Evolutionary conservation across 2,113 vertebrate species (phyloP).

Genomic region (Sinosuthora webbiana): DNA sequence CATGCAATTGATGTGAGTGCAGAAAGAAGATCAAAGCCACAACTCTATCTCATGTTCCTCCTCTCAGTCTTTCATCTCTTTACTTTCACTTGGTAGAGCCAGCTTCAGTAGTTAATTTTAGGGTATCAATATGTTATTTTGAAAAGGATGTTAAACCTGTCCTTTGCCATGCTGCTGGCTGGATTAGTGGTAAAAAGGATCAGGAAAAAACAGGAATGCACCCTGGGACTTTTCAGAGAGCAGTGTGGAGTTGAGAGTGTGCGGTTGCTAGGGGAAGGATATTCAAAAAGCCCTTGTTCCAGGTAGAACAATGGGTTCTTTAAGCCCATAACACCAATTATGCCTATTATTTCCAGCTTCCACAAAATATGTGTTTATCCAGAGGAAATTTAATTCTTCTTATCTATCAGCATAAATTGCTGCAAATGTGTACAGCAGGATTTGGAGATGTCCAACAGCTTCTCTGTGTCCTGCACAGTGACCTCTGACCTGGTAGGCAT

Average conservation of each 20-base stretch:
- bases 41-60: neutral
- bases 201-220: neutral
- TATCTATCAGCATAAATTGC: neutral
- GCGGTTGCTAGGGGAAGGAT: constrained; percentile 1
- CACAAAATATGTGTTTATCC: neutral
- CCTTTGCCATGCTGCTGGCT: neutral
- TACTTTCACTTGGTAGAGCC: neutral
- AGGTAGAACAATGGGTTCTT: neutral
- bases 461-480: neutral
- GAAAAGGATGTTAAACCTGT: neutral
- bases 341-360: neutral
- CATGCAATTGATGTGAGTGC: neutral
- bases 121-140: neutral
- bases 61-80: neutral
- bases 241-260: neutral
- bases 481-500: neutral
- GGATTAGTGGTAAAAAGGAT: neutral
- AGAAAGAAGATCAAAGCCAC: constrained; percentile 1
- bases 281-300: neutral
- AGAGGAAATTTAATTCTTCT: neutral
- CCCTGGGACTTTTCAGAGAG: neutral
- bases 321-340: neutral
- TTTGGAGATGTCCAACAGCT: neutral
- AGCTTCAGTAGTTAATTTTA: constrained; percentile 8
- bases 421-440: neutral